These are phyloP conservation scores for Monochamus alternatus DNA, from an alignment of 2,888 invertebrate species.

Conservation along the genomic window DNA sequence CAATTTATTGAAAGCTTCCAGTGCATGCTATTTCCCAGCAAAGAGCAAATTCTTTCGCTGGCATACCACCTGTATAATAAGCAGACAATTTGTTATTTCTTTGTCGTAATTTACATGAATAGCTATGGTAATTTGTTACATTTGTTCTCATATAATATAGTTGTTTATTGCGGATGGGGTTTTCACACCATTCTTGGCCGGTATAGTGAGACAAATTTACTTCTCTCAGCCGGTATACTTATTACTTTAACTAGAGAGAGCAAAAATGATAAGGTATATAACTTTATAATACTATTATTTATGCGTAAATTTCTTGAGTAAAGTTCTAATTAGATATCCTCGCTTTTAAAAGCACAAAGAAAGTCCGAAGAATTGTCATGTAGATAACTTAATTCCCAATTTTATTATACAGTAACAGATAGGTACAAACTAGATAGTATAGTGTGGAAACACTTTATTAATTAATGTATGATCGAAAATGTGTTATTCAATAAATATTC, in stretches of 20 bases:
- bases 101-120: constrained; percentile 42
- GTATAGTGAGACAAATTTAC: constrained; percentile 45
- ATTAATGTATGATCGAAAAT: too few relatives aligned
- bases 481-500: too few relatives aligned
- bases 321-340: too few relatives aligned
- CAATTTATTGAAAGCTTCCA: constrained; percentile 47
- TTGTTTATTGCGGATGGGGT: constrained; percentile 52
- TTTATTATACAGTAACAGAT: too few relatives aligned
- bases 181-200: constrained; percentile 38
- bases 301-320: background rate
- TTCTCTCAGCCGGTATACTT: constrained; percentile 14
- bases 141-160: constrained; percentile 45
- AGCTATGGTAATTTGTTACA: constrained; percentile 37
- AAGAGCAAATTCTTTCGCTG: constrained; percentile 45
- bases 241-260: constrained; percentile 14
- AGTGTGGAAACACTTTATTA: too few relatives aligned
- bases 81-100: constrained; percentile 54
- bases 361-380: too few relatives aligned
- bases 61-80: constrained; percentile 48
- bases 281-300: background rate
- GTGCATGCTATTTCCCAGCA: constrained; percentile 43
- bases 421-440: too few relatives aligned
- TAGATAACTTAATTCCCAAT: too few relatives aligned
- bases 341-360: too few relatives aligned
- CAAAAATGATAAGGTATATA: constrained; percentile 11